Evolutionary conservation across 2,113 vertebrate genomes (phyloP).

Genomic region (Aplodontia rufa): DNA sequence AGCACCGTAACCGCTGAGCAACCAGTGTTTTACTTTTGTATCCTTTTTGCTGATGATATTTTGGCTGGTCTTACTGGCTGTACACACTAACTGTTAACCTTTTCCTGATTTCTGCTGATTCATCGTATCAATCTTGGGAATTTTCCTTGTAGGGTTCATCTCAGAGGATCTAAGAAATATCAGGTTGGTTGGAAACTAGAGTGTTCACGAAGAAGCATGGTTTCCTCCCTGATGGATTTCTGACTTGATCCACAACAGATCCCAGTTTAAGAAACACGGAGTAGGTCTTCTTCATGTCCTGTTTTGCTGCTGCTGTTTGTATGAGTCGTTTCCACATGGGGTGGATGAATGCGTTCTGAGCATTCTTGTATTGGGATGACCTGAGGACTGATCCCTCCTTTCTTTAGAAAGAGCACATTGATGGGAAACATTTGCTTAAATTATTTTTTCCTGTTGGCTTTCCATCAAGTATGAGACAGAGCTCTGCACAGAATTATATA

Average conservation of each 20-base stretch:
- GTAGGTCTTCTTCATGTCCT: not conserved
- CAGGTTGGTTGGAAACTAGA: not conserved
- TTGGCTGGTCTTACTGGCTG: not conserved
- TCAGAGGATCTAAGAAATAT: not conserved
- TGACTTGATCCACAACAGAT: not conserved
- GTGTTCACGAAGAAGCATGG: not conserved
- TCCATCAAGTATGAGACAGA: conserved; percentile 53
- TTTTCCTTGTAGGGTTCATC: not conserved
- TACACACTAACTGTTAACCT: not conserved
- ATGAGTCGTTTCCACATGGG: not conserved
- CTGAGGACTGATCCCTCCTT: not conserved
- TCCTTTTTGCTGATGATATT: conserved; percentile 3
- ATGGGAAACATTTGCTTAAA: conserved; percentile 51
- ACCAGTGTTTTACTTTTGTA: not conserved
- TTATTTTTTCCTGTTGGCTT: conserved; percentile 48
- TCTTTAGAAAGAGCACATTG: conserved; percentile 1
- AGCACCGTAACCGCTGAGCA: too few relatives aligned
- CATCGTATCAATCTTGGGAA: not conserved
- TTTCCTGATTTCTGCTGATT: not conserved
- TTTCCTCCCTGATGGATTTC: not conserved
- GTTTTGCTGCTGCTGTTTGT: not conserved
- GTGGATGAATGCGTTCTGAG: not conserved
- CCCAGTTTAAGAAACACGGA: not conserved
- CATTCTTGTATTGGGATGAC: not conserved
- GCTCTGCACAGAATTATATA: not conserved